Percentiles rank a stretch among this genome's conserved stretches.
phyloP scores from a whole-genome alignment of 2,113 vertebrate genomes.

The Neopipo cinnamomea region DNA sequence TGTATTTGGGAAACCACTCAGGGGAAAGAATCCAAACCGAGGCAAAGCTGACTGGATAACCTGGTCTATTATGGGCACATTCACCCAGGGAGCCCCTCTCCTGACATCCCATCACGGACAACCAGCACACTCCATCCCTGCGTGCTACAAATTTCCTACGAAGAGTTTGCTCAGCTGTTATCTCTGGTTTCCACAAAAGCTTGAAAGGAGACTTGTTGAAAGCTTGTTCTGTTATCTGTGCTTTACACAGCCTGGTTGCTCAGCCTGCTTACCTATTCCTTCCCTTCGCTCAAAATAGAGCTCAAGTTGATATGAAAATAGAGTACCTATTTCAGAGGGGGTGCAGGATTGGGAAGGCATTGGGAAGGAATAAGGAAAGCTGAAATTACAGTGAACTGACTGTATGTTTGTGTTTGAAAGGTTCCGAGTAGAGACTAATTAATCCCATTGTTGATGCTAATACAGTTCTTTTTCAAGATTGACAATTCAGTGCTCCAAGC shows the following conservation, averaged over 20 bases:
- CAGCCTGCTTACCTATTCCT: background rate
- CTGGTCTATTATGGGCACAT: background rate
- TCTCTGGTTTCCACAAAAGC: slow-evolving; percentile 50
- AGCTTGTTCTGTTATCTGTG: slow-evolving; percentile 49
- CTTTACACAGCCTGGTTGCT: slow-evolving; percentile 23
- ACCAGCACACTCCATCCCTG: background rate
- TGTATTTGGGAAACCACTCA: background rate
- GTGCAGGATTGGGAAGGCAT: background rate
- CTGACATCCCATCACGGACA: background rate
- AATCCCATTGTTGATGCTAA: slow-evolving; percentile 75
- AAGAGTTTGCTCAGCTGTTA: slow-evolving; percentile 20
- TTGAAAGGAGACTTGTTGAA: slow-evolving; percentile 21
- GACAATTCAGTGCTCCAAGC: slow-evolving; percentile 39
- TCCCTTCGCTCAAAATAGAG: background rate
- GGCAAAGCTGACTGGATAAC: background rate
- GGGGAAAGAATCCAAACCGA: background rate
- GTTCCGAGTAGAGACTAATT: slow-evolving; percentile 61
- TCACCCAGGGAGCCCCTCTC: background rate
- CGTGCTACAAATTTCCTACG: background rate
- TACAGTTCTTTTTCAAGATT: slow-evolving; percentile 46
- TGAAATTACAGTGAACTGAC: background rate
- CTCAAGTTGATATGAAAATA: background rate
- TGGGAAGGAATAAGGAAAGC: background rate
- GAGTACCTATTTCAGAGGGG: background rate
- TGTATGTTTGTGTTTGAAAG: slow-evolving; percentile 23